Conservation (phyloP, 2,888 invertebrate species). For the Dasypolia templi region DNA sequence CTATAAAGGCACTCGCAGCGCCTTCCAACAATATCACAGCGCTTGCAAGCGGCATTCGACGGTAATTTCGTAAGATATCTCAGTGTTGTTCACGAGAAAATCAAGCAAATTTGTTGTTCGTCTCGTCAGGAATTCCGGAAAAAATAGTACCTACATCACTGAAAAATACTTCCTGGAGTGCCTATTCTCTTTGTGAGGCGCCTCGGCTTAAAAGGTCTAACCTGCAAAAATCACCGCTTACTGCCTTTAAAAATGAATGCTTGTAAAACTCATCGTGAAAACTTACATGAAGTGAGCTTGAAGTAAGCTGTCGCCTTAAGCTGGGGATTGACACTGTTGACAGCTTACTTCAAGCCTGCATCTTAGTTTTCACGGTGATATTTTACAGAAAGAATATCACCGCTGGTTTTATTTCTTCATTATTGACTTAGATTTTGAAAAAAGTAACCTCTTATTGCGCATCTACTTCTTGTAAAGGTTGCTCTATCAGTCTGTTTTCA, state of each 20-base stretch:
- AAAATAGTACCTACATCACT: conserved; percentile 6
- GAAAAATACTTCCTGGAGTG: neutral
- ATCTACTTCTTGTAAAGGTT: neutral
- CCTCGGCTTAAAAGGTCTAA: neutral
- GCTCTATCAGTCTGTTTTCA: neutral
- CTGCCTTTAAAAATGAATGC: too few species aligned
- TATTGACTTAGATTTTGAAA: neutral
- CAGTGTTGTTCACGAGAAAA: neutral
- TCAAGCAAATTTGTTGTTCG: neutral
- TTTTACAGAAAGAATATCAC: too few species aligned
- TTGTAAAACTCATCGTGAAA: neutral
- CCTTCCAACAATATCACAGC: neutral
- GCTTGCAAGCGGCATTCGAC: neutral
- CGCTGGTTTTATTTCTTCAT: too few species aligned
- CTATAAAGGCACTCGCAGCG: conserved; percentile 4
- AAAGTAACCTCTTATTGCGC: neutral
- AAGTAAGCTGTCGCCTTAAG: neutral
- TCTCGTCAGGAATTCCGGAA: neutral
- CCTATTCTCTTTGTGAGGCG: neutral
- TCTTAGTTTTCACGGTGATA: neutral
- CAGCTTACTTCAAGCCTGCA: neutral
- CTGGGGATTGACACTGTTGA: neutral
- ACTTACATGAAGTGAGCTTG: neutral
- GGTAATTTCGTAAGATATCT: neutral
- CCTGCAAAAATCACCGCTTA: too few species aligned